A percentile compares a stretch with the other conserved stretches of the same genome.
Evolutionary conservation across 2,113 vertebrate species (phyloP).

Genomic region (Ramphastos sulfuratus): DNA sequence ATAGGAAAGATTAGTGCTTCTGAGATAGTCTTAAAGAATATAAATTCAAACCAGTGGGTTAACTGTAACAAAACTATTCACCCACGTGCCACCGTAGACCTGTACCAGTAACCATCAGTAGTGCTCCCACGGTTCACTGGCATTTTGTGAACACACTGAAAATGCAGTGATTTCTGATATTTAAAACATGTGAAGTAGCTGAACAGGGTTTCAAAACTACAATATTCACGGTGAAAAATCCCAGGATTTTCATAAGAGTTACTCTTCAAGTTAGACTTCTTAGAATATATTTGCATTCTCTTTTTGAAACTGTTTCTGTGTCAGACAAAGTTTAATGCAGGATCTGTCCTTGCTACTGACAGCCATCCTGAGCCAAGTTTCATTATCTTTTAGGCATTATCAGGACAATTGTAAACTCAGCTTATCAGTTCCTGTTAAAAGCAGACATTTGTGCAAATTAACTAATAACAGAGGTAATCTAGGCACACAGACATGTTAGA

Average conservation of each 20-base stretch:
- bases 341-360: neutral
- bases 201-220: neutral
- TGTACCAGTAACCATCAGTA: neutral
- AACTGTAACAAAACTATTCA: neutral
- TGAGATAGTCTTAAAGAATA: neutral
- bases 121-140: fast-evolving
- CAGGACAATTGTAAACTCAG: neutral
- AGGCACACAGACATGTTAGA: neutral
- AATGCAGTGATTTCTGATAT: neutral
- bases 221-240: neutral
- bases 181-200: neutral
- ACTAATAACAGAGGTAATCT: neutral
- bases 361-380: neutral
- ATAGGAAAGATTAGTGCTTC: fast-evolving
- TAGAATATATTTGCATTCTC: neutral
- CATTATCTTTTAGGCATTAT: neutral
- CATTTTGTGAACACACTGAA: neutral
- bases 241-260: neutral
- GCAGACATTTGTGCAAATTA: neutral
- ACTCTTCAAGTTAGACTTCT: neutral
- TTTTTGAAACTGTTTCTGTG: neutral
- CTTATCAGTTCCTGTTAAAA: neutral
- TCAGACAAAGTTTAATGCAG: neutral
- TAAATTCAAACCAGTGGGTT: neutral
- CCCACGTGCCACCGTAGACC: neutral